A percentile compares a stretch with the other conserved stretches of the same genome.
Conservation (phyloP, 2,888 invertebrate species). For the Trachelus stipa region DNA sequence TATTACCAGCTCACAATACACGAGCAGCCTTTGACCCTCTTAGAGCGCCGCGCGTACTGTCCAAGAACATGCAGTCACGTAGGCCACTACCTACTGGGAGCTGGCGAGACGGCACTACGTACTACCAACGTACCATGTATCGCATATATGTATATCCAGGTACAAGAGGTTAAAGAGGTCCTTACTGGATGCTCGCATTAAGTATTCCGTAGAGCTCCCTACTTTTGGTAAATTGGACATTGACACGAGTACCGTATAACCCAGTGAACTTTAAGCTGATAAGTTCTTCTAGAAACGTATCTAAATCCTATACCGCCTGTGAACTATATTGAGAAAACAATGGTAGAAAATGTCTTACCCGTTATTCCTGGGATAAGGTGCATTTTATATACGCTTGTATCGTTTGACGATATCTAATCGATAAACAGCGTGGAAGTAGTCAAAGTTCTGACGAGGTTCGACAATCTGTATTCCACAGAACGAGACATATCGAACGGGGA, state of each 20-base stretch:
- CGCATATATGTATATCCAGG: neutral
- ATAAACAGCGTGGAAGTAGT: neutral
- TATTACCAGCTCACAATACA: constrained; percentile 33
- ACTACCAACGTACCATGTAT: neutral
- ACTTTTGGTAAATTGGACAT: neutral
- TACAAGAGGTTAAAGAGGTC: constrained; percentile 31
- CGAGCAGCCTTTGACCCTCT: constrained; percentile 27
- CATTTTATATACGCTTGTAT: neutral
- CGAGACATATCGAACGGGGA: neutral
- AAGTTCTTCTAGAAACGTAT: neutral
- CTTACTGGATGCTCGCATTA: constrained; percentile 23
- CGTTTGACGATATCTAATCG: neutral
- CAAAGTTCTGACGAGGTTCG: neutral
- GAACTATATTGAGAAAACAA: neutral
- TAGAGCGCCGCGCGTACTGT: constrained; percentile 3
- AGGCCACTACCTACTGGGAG: neutral
- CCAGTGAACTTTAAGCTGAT: neutral
- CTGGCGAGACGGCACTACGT: neutral
- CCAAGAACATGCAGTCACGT: constrained; percentile 14
- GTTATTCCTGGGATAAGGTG: neutral
- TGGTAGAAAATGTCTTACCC: neutral
- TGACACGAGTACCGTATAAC: neutral
- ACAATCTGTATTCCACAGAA: neutral
- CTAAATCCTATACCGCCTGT: neutral
- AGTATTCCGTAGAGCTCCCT: constrained; percentile 19